Evolutionary conservation across 2,888 invertebrate genomes (phyloP), one percentile per base, ranked within the genome.

Genomic region (Chirona hameri): DNA sequence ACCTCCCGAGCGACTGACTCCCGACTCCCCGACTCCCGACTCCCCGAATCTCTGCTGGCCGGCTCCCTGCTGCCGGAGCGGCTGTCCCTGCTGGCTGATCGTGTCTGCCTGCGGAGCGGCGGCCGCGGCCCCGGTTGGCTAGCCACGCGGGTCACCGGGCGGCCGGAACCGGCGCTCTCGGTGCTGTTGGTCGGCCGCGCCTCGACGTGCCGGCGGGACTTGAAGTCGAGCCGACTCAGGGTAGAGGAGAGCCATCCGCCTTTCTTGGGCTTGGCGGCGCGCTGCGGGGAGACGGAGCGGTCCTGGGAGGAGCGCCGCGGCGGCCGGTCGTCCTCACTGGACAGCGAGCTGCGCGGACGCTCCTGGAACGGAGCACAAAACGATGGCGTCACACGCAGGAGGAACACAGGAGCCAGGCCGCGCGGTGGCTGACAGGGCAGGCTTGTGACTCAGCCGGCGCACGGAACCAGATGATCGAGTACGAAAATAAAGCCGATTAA

Each of bases 211-310:
- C 81, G 81, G 21, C 83, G 69, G 12, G 81, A 76, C 55, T 82
- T 69, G 15, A 82, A 79, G 39, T 83, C 82, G 9, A 83, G 80
- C 18, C 84, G 81, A 60, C 80, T 83, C 5, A 84, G 83, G 5
- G 84, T 84, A 4, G 84, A 81, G 31, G 82, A 84, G 57, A 84
- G 83, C 84, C 84, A 84, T 24, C 82, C 83, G 48, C 79, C 31
- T 21, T 79, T 83, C 81, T 83, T 82, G 46, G 60, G 31, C 81
- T 82, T 52, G 27, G 81, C 81, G 48, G 31, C 82, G 3, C 24
- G 81, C 57, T 60, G 72, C n/a, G 46, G 83, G 57, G 46, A 79
- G 7, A 57, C 57, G 80, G 31, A 80, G 57, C 57, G 14, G 80
- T 81, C 24, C 46, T 39, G 39, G 29, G 76, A 46, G 21, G 46